Evolutionary conservation across 2,888 invertebrate species (phyloP), one percentile per base, ranked within the genome.

Genomic region (Zootermopsis nevadensis): DNA sequence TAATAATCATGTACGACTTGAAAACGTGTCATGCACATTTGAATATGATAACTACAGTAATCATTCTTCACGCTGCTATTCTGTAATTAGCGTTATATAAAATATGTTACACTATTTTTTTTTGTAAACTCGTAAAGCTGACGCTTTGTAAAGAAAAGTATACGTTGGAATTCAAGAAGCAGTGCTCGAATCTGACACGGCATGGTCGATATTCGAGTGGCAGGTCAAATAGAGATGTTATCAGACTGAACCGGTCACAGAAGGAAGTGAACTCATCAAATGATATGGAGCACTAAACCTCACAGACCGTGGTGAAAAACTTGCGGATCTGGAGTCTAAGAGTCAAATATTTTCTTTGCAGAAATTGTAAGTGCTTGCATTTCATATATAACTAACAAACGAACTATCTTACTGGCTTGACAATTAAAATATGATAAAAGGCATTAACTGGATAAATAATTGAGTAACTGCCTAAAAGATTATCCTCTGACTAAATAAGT

Each of bases 141-240:
- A 60, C 27, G 60, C 8, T n/a, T 27, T 60, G 60, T 27, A 60
- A 27, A 6, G 60, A n/a, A 60, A 60, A 60, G 27, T 27, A 60
- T 31, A 69, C 69, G 22, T 69, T 33, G 33, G 69, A 69, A 69
- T 69, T 69, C 69, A 69, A 69, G 69, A 69, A 33, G 69, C 69
- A 69, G 15, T 69, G 33, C 69, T 60, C 8, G 33, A 69, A 19
- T 33, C 12, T 69, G 69, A 69, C 69, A 69, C 33, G 69, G 33
- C 33, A 7, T 1, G 30, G 69, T 69, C 33, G 30, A 31, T 69
- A 30, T 69, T 6, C 1, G 19, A 31, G 69, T 31, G 10, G 19
- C 30, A 6, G 69, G 33, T 69, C 69, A 31, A 69, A 22, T 22
- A 69, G 69, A 69, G 33, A 69, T 69, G 69, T 10, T 33, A 69